Evolutionary conservation across 2,797 vertebrate genomes (phyloP), one percentile per base, ranked within the genome.

Genomic region (Halcyon badia): DNA sequence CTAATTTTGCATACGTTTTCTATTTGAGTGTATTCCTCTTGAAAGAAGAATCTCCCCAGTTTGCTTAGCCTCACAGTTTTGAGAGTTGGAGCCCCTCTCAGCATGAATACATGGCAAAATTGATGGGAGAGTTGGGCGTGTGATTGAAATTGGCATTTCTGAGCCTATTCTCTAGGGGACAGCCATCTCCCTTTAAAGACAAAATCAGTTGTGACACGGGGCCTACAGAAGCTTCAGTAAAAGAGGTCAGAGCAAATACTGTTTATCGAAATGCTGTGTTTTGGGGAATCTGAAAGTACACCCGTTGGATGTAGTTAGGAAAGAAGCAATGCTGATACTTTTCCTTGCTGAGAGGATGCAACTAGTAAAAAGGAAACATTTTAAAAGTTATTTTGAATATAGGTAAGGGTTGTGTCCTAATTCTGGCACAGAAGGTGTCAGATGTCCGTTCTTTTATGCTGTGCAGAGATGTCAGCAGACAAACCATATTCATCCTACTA

Each of bases 71-170:
- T 61, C 26, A 1, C 21, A 21, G 42, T 52, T 66, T n/a, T 30
- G 72, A 83, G 68, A 71, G 54, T 0, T 39, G 62, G 41, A 83
- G 90, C 72, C 42, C 57, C 68, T 91, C 91, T 79, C 72, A 48
- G 89, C 82, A 13, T 44, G 85, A 89, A 44, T 52, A 58, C 33
- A 5, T 28, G 58, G 85, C 82, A 80, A 80, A 86, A 68, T 28
- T 41, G 64, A 61, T 91, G 57, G 71, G 81, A 80, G 73, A 89
- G 54, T 33, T 39, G 73, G 49, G 91, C 48, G 1, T 83, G 85
- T 80, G 91, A 79, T 91, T 61, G 42, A 33, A 71, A 89, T 62
- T 44, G 91, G 69, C 89, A 35, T 76, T 76, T 83, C 77, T 68
- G 64, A 89, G 89, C 62, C 73, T 14, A 44, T 70, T 92, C 78